Evolutionary conservation across 1,140 invertebrate species (phyloP).

Genomic region (Drosophila repleta): DNA sequence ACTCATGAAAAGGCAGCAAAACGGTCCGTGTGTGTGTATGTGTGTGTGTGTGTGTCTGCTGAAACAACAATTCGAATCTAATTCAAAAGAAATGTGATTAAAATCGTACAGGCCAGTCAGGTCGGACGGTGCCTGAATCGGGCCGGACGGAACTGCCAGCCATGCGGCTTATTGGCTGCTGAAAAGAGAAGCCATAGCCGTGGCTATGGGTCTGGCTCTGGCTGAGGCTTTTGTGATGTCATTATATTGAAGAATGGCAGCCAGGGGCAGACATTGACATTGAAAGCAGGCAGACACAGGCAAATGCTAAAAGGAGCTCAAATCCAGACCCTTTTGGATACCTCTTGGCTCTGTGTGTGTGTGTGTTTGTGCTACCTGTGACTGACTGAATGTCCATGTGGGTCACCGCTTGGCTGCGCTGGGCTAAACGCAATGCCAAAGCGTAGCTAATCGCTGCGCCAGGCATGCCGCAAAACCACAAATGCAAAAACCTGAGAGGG

Average conservation of each 20-base stretch:
- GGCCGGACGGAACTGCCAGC: slow-evolving; percentile 4
- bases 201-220: background rate
- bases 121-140: slow-evolving; percentile 3
- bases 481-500: slow-evolving; percentile 57
- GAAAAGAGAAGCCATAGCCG: slow-evolving; percentile 39
- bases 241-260: slow-evolving; percentile 82
- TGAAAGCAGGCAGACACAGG: slow-evolving; percentile 54
- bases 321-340: slow-evolving; percentile 28
- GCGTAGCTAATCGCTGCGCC: slow-evolving; percentile 75
- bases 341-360: slow-evolving; percentile 6
- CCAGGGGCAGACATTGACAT: slow-evolving; percentile 72
- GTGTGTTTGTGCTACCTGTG: slow-evolving; percentile 34
- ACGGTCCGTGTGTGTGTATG: slow-evolving; percentile 25
- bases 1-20: slow-evolving; percentile 71
- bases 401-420: slow-evolving; percentile 25
- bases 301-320: slow-evolving; percentile 38
- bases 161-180: slow-evolving; percentile 51
- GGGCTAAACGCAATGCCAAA: slow-evolving; percentile 72
- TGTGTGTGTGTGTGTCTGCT: slow-evolving; percentile 24
- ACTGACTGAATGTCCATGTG: slow-evolving; percentile 73
- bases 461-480: slow-evolving; percentile 56
- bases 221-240: slow-evolving; percentile 74
- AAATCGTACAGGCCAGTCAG: slow-evolving; percentile 59
- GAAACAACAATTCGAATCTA: slow-evolving; percentile 68
- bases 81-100: slow-evolving; percentile 82